These are phyloP conservation scores for Euphonia xanthogaster DNA, from an alignment of 2,797 vertebrate genomes.

Conservation along the genomic window DNA sequence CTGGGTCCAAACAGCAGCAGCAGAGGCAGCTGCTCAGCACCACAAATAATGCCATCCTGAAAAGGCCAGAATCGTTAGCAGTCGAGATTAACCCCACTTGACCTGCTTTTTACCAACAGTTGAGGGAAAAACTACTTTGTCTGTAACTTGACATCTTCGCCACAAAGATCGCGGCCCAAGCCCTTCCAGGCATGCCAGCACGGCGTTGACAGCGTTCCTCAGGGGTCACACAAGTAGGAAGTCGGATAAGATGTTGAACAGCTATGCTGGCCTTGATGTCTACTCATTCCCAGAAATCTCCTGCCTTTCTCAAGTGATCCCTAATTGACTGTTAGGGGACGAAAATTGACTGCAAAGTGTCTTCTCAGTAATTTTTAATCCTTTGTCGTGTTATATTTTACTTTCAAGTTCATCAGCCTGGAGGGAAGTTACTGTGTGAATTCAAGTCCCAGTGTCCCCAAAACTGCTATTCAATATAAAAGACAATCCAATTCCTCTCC, in stretches of 20 bases:
- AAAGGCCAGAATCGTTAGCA: neutral
- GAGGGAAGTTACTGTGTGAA: neutral
- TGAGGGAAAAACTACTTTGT: neutral
- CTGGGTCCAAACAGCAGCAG: neutral
- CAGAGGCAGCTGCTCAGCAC: neutral
- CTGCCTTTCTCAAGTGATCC: neutral
- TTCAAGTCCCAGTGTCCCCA: neutral
- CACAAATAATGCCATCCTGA: neutral
- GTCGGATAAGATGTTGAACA: neutral
- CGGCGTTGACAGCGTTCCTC: neutral
- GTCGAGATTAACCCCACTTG: slow-evolving; percentile 3
- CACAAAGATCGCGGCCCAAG: neutral
- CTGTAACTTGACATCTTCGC: neutral
- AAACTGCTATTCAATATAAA: neutral
- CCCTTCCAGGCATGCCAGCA: neutral
- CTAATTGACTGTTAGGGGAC: neutral
- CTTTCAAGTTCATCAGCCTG: neutral
- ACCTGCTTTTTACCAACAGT: neutral
- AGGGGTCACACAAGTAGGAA: neutral
- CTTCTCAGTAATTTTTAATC: neutral
- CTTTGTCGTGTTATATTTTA: neutral
- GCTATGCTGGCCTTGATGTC: neutral
- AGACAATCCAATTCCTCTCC: neutral
- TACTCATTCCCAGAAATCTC: neutral
- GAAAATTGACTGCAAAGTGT: neutral